phyloP scores from a whole-genome alignment of 1,140 invertebrate genomes.

The Agrypnia vestita region DNA sequence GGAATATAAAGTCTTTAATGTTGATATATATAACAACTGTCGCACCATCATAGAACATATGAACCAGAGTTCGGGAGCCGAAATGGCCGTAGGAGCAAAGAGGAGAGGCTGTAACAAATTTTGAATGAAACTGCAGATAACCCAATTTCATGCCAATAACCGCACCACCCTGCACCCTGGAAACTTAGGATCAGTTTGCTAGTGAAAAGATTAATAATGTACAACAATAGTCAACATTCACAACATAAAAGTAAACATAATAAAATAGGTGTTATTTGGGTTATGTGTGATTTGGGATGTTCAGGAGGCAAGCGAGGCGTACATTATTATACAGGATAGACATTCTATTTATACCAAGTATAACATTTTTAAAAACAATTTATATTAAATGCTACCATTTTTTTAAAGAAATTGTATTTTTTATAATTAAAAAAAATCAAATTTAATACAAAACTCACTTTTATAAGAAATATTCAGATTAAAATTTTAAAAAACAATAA shows the following conservation, averaged over 20 bases:
- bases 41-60: slow-evolving; percentile 26
- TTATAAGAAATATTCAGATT: neutral
- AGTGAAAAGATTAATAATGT: slow-evolving; percentile 46
- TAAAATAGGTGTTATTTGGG: slow-evolving; percentile 30
- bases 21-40: slow-evolving; percentile 24
- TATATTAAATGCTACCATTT: neutral
- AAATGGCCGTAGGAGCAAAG: slow-evolving; percentile 79
- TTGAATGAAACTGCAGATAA: slow-evolving; percentile 63
- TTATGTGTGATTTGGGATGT: slow-evolving; percentile 4
- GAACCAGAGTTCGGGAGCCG: neutral
- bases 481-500: too few species aligned
- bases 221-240: slow-evolving; percentile 34
- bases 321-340: slow-evolving; percentile 41
- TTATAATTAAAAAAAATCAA: neutral
- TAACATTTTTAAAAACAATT: slow-evolving; percentile 4
- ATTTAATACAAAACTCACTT: neutral
- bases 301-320: slow-evolving; percentile 57
- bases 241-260: slow-evolving; percentile 38
- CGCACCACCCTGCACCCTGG: slow-evolving; percentile 74
- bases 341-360: slow-evolving; percentile 32
- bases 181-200: slow-evolving; percentile 69
- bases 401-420: neutral
- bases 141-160: slow-evolving; percentile 67
- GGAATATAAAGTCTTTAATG: slow-evolving; percentile 29
- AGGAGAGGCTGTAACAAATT: slow-evolving; percentile 87